A percentile compares a stretch with the other conserved stretches of the same genome.
Conservation (phyloP, 2,797 vertebrate genomes). For the Oreochromis mossambicus region DNA sequence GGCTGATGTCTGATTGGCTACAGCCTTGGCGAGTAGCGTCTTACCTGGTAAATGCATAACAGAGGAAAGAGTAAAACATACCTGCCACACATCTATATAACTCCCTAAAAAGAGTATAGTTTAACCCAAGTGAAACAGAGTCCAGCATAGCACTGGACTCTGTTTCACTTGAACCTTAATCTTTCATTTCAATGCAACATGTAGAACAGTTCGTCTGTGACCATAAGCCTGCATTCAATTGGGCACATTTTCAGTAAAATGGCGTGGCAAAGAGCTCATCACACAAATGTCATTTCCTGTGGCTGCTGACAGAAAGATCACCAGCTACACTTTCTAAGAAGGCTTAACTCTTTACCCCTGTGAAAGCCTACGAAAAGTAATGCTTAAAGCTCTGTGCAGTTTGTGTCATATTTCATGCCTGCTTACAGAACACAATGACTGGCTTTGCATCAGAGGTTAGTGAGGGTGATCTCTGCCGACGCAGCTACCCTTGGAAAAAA, state of each 20-base stretch:
- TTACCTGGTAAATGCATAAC: slow-evolving; percentile 77
- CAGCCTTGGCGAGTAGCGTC: slow-evolving; percentile 94
- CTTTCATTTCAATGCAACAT: not conserved
- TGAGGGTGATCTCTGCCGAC: not conserved
- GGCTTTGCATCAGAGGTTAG: not conserved
- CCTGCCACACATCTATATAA: not conserved
- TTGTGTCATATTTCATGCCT: not conserved
- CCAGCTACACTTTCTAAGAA: not conserved
- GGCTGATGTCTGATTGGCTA: slow-evolving; percentile 96
- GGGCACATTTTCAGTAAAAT: not conserved
- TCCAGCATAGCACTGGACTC: not conserved
- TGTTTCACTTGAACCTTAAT: not conserved
- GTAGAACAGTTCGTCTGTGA: not conserved
- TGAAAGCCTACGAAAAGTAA: not conserved
- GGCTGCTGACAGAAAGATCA: not conserved
- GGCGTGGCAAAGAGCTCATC: not conserved
- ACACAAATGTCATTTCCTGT: not conserved
- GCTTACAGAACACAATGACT: not conserved
- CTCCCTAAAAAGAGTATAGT: not conserved
- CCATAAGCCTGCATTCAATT: not conserved
- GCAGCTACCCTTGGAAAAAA: not conserved
- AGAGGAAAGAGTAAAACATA: not conserved
- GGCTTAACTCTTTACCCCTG: not conserved
- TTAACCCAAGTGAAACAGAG: not conserved
- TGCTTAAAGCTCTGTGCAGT: not conserved